Base-by-base conservation (phyloP, 2,797 vertebrate species). In the Lepus townsendii region DNA sequence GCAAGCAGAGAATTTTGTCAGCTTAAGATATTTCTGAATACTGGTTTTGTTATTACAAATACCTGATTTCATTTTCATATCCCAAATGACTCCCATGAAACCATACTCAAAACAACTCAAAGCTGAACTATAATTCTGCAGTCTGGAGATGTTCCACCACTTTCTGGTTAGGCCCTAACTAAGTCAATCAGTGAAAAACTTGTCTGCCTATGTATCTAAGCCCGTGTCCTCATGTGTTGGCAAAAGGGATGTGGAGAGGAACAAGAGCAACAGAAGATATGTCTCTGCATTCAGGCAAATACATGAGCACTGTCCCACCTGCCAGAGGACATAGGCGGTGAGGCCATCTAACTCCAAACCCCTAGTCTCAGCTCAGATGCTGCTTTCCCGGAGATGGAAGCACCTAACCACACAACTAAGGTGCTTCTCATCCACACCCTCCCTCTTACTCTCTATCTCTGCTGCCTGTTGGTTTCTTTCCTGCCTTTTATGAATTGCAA, bases 11-110 rank as follows among this genome's bases (percentile, higher is more conserved):
- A 92, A 35, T 76, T 90, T 69, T 85, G 57, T 90, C 60, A 76
- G 42, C 35, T 95, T 85, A 87, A 60, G 3, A 2, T 80, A 57
- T 77, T 93, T 85, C 73, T 90, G 80, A 89, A 86, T 54, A 80
- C 68, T 75, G 35, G 38, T 91, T 96, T 79, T 88, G n/a, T 88
- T 93, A 73, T 83, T 76, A 92, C 32, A 86, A 73, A 84, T 83
- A 83, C 32, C 30, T 87, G 42, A 83, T 77, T 91, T 87, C 14
- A 69, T 89, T 93, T 92, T 86, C 68, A 87, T 26, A 88, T 47
- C 80, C 80, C 93, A 80, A 62, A 71, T 32, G 71, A 80, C 68
- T 77, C 84, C 26, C 35, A 32, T 17, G 16, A 87, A 35, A 50
- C 26, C 50, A 54, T 60, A 69, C 30, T 90, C 38, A 54, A 90